These are phyloP conservation scores for Sorex fumeus DNA, from an alignment of 2,113 vertebrate genomes.

Conservation along the genomic window DNA sequence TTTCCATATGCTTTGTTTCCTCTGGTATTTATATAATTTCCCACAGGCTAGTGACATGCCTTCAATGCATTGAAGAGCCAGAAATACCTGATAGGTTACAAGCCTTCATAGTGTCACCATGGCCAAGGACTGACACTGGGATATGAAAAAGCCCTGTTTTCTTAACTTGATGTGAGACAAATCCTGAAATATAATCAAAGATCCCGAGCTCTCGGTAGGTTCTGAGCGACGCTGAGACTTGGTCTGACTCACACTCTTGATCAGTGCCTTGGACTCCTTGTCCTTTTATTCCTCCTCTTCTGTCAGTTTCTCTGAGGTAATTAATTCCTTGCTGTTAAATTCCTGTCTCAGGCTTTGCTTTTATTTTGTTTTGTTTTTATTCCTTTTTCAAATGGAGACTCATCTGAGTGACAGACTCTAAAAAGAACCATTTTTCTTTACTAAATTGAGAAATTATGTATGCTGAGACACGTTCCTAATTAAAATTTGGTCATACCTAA, in stretches of 20 bases:
- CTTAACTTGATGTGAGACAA: constrained; percentile 33
- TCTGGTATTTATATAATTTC: neutral
- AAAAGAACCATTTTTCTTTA: too few relatives aligned
- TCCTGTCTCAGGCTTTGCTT: constrained; percentile 31
- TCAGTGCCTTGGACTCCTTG: constrained; percentile 15
- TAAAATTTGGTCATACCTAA: too few relatives aligned
- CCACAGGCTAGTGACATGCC: neutral
- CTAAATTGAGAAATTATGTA: too few relatives aligned
- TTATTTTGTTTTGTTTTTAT: too few relatives aligned
- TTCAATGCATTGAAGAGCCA: neutral
- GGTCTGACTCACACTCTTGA: neutral
- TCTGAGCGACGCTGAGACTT: constrained; percentile 49
- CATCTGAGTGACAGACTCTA: too few relatives aligned
- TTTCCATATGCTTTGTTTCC: constrained; percentile 25
- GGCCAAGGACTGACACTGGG: neutral
- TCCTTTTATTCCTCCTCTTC: constrained; percentile 15
- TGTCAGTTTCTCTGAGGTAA: constrained; percentile 10
- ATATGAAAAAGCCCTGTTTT: neutral
- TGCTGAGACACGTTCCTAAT: too few relatives aligned
- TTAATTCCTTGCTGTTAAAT: constrained; percentile 56
- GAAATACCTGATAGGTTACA: constrained; percentile 27
- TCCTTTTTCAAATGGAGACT: too few relatives aligned
- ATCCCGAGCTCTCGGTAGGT: constrained; percentile 21
- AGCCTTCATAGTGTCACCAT: neutral
- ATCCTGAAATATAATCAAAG: constrained; percentile 31